A percentile compares a stretch with the other conserved stretches of the same genome.
Conservation (phyloP, 1,140 invertebrate species). For the Drosophila asahinai region DNA sequence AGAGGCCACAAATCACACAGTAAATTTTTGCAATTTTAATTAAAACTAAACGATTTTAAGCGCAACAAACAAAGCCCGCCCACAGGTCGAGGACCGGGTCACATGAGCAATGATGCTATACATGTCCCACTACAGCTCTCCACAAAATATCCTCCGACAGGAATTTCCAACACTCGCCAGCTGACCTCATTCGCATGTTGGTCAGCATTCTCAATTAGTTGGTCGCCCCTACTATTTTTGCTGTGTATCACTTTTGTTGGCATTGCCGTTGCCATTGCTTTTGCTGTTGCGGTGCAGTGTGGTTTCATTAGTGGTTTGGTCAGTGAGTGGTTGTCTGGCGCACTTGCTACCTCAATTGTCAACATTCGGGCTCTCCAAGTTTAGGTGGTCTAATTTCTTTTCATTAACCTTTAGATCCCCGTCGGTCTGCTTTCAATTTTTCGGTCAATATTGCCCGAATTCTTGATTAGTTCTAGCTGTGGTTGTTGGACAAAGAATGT, state of each 20-base stretch:
- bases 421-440: not conserved
- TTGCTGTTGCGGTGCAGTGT: constrained; percentile 44
- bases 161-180: constrained; percentile 11
- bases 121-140: constrained; percentile 9
- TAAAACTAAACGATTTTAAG: constrained; percentile 53
- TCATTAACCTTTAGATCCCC: constrained; percentile 12
- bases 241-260: constrained; percentile 24
- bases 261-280: constrained; percentile 4
- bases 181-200: constrained; percentile 57
- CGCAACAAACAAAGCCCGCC: constrained; percentile 26
- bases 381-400: constrained; percentile 22
- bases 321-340: constrained; percentile 27
- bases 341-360: constrained; percentile 42
- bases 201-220: constrained; percentile 59
- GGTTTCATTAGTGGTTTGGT: constrained; percentile 54
- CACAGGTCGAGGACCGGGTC: constrained; percentile 21
- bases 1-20: constrained; percentile 45
- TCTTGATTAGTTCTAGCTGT: not conserved
- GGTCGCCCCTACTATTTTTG: constrained; percentile 12
- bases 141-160: constrained; percentile 22
- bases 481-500: not conserved
- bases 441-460: not conserved
- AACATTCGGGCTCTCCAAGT: constrained; percentile 29
- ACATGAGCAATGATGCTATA: constrained; percentile 17
- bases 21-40: constrained; percentile 42